phyloP scores from a whole-genome alignment of 2,888 invertebrate genomes.

The Oscheius myriophilus region DNA sequence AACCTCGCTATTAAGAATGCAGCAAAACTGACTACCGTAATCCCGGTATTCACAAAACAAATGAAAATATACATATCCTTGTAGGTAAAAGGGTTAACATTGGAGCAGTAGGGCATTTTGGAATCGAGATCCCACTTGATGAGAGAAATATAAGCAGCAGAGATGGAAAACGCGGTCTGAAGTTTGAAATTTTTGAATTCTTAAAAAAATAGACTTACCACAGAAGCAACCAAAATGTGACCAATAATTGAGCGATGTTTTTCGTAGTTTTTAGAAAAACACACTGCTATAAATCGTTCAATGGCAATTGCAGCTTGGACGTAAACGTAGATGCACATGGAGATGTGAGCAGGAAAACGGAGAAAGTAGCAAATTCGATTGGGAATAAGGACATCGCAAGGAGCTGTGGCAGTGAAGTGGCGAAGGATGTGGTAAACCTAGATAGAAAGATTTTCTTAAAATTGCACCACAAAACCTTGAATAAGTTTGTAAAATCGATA shows the following conservation, averaged over 20 bases:
- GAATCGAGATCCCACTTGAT: slow-evolving; percentile 1
- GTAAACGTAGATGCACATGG: slow-evolving; percentile 1
- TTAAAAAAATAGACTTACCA: no score
- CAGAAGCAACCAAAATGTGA: background rate
- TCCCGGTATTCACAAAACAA: slow-evolving; percentile 6
- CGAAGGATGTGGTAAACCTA: background rate
- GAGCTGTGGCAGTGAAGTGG: background rate
- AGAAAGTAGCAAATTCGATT: slow-evolving; percentile 3
- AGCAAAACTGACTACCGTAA: background rate
- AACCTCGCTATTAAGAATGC: background rate
- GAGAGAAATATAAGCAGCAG: background rate
- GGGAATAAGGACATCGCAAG: slow-evolving; percentile 8
- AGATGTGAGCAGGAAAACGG: slow-evolving; percentile 10
- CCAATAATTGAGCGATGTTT: background rate
- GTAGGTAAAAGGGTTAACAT: slow-evolving; percentile 9
- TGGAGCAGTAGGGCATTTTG: slow-evolving; percentile 13
- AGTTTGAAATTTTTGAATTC: background rate
- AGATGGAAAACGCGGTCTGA: slow-evolving; percentile 4
- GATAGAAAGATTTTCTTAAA: no score
- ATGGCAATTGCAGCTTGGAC: slow-evolving; percentile 5
- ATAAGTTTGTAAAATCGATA: no score
- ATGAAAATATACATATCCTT: slow-evolving; percentile 8
- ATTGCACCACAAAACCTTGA: no score
- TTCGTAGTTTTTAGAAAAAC: slow-evolving; percentile 4
- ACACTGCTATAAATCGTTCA: slow-evolving; percentile 4